Evolutionary conservation across 2,797 vertebrate genomes (phyloP).

Genomic region (Hylomyscus alleni): DNA sequence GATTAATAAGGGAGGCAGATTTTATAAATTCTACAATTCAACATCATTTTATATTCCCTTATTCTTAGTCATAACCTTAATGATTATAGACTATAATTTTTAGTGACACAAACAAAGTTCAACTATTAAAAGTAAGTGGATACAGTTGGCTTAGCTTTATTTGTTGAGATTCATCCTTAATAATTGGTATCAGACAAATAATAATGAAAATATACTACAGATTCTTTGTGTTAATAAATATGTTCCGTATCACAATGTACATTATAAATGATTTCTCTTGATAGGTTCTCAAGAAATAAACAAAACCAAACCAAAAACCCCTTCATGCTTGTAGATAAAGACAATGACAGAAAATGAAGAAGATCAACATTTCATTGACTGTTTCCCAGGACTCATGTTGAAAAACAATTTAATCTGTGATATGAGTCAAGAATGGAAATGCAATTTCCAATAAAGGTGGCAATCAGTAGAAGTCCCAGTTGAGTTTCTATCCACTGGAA

Average conservation of each 20-base stretch:
- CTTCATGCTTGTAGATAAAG: background rate
- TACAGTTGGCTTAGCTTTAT: background rate
- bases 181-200: background rate
- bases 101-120: background rate
- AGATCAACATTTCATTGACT: background rate
- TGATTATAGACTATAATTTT: background rate
- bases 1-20: background rate
- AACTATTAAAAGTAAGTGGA: background rate
- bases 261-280: background rate
- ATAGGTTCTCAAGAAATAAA: background rate
- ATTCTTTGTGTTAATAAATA: background rate
- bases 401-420: background rate
- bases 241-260: fast-evolving
- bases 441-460: background rate
- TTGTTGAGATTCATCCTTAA: background rate
- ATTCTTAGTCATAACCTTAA: background rate
- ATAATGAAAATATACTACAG: background rate
- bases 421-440: background rate
- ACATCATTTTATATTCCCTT: background rate
- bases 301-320: background rate
- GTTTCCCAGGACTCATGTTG: background rate
- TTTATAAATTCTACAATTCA: background rate
- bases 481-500: background rate
- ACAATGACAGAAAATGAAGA: background rate
- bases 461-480: background rate